Percentiles rank a stretch among this genome's conserved stretches.
These are phyloP conservation scores for Lochmaea capreae DNA, from an alignment of 2,888 invertebrate species.

Conservation along the genomic window DNA sequence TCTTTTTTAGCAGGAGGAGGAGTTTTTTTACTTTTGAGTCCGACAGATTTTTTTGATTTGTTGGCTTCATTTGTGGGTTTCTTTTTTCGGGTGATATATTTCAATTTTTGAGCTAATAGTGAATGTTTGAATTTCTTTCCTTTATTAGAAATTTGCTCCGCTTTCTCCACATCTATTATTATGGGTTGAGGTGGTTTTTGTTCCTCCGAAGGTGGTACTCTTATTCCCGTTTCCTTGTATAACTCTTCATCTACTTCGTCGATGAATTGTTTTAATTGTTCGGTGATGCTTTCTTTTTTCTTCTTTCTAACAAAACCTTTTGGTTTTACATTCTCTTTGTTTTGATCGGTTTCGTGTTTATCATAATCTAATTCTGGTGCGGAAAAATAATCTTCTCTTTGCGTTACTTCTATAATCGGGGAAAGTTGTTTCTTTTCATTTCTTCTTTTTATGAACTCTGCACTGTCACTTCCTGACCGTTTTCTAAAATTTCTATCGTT, in stretches of 20 bases:
- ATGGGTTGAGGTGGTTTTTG: constrained; percentile 55
- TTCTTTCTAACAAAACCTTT: constrained; percentile 46
- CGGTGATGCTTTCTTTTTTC: constrained; percentile 57
- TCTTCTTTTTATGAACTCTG: constrained; percentile 58
- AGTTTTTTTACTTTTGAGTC: constrained; percentile 33
- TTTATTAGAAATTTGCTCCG: constrained; percentile 60
- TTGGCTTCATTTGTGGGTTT: constrained; percentile 48
- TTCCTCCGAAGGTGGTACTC: constrained; percentile 48
- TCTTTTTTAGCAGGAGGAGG: constrained; percentile 20
- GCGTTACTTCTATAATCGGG: constrained; percentile 83
- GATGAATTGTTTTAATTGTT: constrained; percentile 60
- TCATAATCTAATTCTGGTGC: constrained; percentile 28
- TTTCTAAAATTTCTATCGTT: constrained; percentile 62
- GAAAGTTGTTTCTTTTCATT: constrained; percentile 77
- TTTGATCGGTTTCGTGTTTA: constrained; percentile 52
- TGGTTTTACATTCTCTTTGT: constrained; percentile 43
- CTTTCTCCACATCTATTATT: constrained; percentile 64
- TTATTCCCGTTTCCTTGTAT: constrained; percentile 59
- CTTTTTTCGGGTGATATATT: constrained; percentile 53
- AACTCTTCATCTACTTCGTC: constrained; percentile 61
- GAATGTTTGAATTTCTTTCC: constrained; percentile 53
- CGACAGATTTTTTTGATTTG: constrained; percentile 36
- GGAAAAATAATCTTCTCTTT: constrained; percentile 74
- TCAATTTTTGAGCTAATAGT: constrained; percentile 56
- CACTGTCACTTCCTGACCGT: constrained; percentile 66